Percentiles rank a stretch among this genome's conserved stretches.
phyloP scores from a whole-genome alignment of 1,140 invertebrate species.

The Vanessa atalanta region DNA sequence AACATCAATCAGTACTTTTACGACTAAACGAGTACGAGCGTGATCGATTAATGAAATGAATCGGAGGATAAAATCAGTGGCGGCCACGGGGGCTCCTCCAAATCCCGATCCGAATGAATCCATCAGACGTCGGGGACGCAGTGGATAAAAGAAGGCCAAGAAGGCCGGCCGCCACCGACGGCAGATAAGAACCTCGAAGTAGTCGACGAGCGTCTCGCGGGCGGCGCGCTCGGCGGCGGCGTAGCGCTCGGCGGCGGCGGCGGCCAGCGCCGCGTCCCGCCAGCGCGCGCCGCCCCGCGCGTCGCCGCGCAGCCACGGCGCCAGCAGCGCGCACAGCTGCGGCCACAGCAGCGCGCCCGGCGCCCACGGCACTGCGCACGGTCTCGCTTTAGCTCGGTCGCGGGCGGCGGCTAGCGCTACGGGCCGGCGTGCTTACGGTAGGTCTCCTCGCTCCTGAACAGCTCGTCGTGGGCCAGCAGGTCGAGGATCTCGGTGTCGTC shows the following conservation, averaged over 20 bases:
- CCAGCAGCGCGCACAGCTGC: constrained; percentile 83
- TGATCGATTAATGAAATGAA: too few species aligned
- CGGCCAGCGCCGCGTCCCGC: constrained; percentile 82
- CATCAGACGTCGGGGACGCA: too few species aligned
- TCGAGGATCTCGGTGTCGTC: constrained; percentile 88
- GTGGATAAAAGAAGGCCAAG: too few species aligned
- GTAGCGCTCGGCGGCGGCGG: constrained; percentile 82
- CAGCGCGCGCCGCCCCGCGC: constrained; percentile 83
- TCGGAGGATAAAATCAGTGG: not conserved
- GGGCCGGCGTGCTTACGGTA: constrained; percentile 79
- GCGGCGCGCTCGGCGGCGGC: constrained; percentile 70
- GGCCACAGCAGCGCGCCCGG: constrained; percentile 86
- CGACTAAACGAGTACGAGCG: too few species aligned
- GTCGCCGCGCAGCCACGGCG: constrained; percentile 85
- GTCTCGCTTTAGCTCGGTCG: not conserved
- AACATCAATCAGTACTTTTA: too few species aligned
- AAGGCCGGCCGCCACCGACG: too few species aligned
- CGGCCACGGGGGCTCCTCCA: constrained; percentile 84
- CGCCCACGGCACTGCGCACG: constrained; percentile 30
- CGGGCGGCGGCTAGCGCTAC: too few species aligned
- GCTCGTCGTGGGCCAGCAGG: constrained; percentile 86
- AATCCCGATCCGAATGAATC: too few species aligned
- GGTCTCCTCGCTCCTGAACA: constrained; percentile 84
- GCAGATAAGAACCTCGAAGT: constrained; percentile 77
- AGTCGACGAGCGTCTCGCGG: constrained; percentile 79